Evolutionary conservation across 2,888 invertebrate species (phyloP).

Genomic region (Halictus ligatus): DNA sequence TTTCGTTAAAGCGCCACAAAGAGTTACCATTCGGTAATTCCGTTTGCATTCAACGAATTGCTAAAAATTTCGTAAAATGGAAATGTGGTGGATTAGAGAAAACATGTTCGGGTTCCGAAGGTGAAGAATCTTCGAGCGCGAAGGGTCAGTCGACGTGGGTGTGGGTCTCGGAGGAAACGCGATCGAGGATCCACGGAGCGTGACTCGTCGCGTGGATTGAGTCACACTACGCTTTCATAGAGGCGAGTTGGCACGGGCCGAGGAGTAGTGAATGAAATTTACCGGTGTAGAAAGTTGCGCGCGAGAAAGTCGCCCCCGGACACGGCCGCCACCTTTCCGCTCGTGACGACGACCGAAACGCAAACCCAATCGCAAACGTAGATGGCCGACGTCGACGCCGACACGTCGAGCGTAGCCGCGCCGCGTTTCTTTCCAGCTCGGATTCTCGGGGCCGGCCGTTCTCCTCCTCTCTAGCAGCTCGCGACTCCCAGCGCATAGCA

Average conservation of each 20-base stretch:
- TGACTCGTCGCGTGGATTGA: slow-evolving; percentile 67
- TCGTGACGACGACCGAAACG: slow-evolving; percentile 51
- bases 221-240: slow-evolving; percentile 70
- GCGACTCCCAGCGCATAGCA: neutral
- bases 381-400: neutral
- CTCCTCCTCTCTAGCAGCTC: slow-evolving; percentile 3
- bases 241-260: slow-evolving; percentile 42
- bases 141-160: neutral
- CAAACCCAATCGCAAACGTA: neutral
- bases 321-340: slow-evolving; percentile 61
- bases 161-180: slow-evolving; percentile 40
- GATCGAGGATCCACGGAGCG: slow-evolving; percentile 64
- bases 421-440: slow-evolving; percentile 28
- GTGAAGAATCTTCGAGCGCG: no score
- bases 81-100: no score
- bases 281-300: slow-evolving; percentile 78
- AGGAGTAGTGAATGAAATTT: slow-evolving; percentile 77
- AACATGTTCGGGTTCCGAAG: no score
- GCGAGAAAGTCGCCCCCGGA: slow-evolving; percentile 75
- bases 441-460: neutral
- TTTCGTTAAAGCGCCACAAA: neutral
- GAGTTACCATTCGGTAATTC: no score
- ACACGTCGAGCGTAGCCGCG: neutral
- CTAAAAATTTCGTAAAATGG: no score
- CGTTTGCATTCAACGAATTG: no score